Percentiles rank a stretch among this genome's conserved stretches.
Conservation (phyloP, 2,888 invertebrate genomes). For the Pasiphila rectangulata region DNA sequence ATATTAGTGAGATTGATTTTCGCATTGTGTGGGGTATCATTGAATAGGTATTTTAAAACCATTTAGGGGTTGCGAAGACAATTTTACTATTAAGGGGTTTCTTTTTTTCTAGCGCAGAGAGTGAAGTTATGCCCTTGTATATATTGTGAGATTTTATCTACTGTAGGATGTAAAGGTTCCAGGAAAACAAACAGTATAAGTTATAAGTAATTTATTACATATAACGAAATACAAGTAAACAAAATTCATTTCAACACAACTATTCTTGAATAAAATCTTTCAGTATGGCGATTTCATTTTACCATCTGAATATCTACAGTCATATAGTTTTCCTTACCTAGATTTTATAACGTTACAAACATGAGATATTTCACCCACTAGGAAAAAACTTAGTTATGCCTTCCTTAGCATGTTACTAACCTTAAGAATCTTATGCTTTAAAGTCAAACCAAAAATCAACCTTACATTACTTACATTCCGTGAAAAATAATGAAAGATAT, state of each 20-base stretch:
- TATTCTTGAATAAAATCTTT: conserved; percentile 5
- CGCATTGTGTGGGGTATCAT: no score
- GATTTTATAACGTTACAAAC: conserved; percentile 8
- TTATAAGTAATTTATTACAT: conserved; percentile 31
- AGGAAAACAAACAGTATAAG: conserved; percentile 1
- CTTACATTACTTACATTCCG: not conserved
- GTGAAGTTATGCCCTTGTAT: not conserved
- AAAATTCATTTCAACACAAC: conserved; percentile 18
- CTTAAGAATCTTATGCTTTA: conserved; percentile 8
- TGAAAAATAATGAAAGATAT: not conserved
- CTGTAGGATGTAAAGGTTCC: not conserved
- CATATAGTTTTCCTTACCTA: conserved; percentile 2
- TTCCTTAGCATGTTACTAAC: conserved; percentile 10
- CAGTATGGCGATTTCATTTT: conserved; percentile 2
- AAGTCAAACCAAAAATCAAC: conserved; percentile 4
- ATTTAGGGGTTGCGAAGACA: no score
- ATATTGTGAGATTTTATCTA: not conserved
- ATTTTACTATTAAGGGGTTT: no score
- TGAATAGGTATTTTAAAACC: no score
- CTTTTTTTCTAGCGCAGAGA: no score
- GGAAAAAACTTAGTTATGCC: conserved; percentile 5
- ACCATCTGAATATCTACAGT: conserved; percentile 12
- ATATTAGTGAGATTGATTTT: no score
- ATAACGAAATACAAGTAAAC: conserved; percentile 28
- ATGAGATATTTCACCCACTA: conserved; percentile 3